Percentiles rank a stretch among this genome's conserved stretches.
Conservation (phyloP, 2,797 vertebrate genomes). For the Chaetodon trifasciatus region DNA sequence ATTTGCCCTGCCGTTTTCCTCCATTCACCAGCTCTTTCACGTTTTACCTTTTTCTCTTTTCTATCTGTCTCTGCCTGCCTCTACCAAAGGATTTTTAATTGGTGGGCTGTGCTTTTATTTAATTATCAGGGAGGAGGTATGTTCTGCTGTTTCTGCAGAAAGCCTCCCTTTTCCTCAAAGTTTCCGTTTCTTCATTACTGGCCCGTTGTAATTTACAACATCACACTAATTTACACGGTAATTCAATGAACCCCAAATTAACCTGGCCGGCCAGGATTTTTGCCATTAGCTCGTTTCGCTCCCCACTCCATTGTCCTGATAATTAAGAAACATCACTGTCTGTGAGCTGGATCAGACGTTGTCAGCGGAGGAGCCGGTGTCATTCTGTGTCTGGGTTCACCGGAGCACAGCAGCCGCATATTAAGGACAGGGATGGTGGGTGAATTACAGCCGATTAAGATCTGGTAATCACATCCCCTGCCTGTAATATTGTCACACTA, state of each 20-base stretch:
- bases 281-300: conserved; percentile 75
- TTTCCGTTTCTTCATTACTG: conserved; percentile 75
- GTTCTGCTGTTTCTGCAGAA: conserved; percentile 60
- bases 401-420: conserved; percentile 67
- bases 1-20: conserved; percentile 55
- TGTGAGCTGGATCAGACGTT: conserved; percentile 72
- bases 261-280: conserved; percentile 81
- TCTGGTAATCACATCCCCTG: conserved; percentile 80
- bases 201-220: conserved; percentile 77
- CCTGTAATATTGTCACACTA: conserved; percentile 68
- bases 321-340: conserved; percentile 84
- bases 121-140: conserved; percentile 67
- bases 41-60: conserved; percentile 15
- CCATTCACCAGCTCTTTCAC: conserved; percentile 46
- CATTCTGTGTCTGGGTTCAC: conserved; percentile 59
- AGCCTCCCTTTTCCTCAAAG: conserved; percentile 48
- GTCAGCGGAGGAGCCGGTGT: conserved; percentile 58
- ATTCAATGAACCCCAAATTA: conserved; percentile 86
- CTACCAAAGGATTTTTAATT: conserved; percentile 70
- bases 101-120: conserved; percentile 66
- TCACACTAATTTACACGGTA: conserved; percentile 76
- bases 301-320: conserved; percentile 74
- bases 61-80: background rate
- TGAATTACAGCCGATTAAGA: conserved; percentile 82
- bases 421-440: conserved; percentile 68